Evolutionary conservation across 2,113 vertebrate genomes (phyloP), one percentile per base, ranked within the genome.

Genomic region (Trogon melanurus): DNA sequence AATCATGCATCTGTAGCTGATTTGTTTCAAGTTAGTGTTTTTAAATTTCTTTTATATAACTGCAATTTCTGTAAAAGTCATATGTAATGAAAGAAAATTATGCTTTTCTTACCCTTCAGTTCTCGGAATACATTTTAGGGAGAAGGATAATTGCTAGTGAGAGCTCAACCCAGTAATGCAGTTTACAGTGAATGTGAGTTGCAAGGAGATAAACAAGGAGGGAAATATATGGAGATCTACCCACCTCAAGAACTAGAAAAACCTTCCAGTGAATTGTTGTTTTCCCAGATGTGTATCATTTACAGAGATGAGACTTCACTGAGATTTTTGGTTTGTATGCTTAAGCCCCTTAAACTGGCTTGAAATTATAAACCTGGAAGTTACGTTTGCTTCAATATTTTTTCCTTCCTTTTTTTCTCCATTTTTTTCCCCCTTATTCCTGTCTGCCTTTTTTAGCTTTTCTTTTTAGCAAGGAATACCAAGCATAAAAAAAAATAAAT

Each of bases 61-160:
- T 81, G 34, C 79, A 90, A 29, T 96, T 93, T 93, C 79, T 84
- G 75, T 91, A 57, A n/a, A 79, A 93, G 47, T 93, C 65, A 11
- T 64, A 83, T 62, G 51, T 95, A 96, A 90, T 94, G 88, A 71
- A 94, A 90, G 69, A 92, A 95, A 96, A 97, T 86, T 69, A 48
- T 92, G 65, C 85, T 95, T 93, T 95, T 89, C 72, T 93, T 34
- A 57, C 16, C 86, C 64, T 84, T 30, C 53, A 41, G 27, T 71
- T 94, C 93, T 90, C 23, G 9, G 65, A 94, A 91, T 36, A 61
- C n/a, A 79, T 95, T 94, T 92, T 80, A 75, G 53, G 73, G 67
- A 79, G 69, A 80, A 78, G 45, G 26, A 60, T 84, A 86, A 96
- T 86, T 95, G 95, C 76, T 92, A 92, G 76, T 79, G 61, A 96